Percentiles rank a stretch among this genome's conserved stretches.
Evolutionary conservation across 1,140 invertebrate species (phyloP).

Genomic region (Eurosta solidaginis): DNA sequence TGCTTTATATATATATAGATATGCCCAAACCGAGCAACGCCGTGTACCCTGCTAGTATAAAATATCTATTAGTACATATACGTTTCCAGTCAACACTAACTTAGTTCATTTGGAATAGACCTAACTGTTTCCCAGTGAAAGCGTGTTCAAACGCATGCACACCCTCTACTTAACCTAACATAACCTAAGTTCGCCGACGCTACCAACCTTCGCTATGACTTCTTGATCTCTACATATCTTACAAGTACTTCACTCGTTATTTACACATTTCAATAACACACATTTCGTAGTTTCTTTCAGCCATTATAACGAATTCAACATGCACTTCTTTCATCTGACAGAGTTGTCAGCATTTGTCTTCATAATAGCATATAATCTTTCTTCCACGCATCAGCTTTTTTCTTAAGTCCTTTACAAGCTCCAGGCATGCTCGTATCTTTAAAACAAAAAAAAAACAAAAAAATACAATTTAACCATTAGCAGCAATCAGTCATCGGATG

Average conservation of each 20-base stretch:
- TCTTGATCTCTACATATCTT: too few relatives aligned
- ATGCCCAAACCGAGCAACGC: too few relatives aligned
- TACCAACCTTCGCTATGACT: too few relatives aligned
- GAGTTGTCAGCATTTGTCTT: neutral
- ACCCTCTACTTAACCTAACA: too few relatives aligned
- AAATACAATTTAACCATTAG: neutral
- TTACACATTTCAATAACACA: neutral
- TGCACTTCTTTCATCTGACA: neutral
- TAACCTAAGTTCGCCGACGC: too few relatives aligned
- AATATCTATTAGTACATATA: too few relatives aligned
- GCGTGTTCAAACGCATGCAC: too few relatives aligned
- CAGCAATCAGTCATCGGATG: slow-evolving; percentile 22
- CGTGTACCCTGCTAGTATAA: too few relatives aligned
- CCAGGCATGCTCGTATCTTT: neutral
- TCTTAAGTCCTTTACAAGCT: neutral
- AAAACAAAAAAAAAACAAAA: neutral
- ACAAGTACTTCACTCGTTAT: neutral
- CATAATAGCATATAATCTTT: neutral
- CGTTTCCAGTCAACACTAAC: too few relatives aligned
- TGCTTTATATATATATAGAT: too few relatives aligned
- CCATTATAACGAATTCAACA: neutral
- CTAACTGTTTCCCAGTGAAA: too few relatives aligned
- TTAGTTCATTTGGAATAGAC: too few relatives aligned
- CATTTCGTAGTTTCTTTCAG: neutral
- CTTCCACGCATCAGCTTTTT: neutral